Base-by-base conservation (phyloP, 1,140 invertebrate species). In the Neomicropteryx cornuta region DNA sequence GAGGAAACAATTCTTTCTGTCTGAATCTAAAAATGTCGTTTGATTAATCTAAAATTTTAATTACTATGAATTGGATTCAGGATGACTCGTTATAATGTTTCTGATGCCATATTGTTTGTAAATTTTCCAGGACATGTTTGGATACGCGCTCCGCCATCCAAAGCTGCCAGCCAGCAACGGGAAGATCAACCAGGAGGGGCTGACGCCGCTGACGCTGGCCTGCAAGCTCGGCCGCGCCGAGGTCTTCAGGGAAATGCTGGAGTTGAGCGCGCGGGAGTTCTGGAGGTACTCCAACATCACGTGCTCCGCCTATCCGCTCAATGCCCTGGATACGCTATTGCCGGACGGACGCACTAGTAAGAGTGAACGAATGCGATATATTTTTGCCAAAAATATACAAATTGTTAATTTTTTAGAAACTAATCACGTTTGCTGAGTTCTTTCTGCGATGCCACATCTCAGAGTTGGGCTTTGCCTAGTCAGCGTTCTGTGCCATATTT, bases 211-310 rank as follows among this genome's bases (percentile, higher is more conserved):
- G 13, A 97, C 94, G 0, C 71, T 99, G 18, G 92, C 96, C 38
- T 96, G 94, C 61, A 90, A 95, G 64, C 69, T 99, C 34, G 96
- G 94, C 33, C 74, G 95, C 40, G 89, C 90, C 6, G 85, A 90
- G 52, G 92, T 98, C 44, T 97, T 99, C 66, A 77, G 87, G 45
- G 95, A 98, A 69, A 98, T 99, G 87, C 73, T 99, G 53, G 95
- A 99, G 62, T 69, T 98, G 8, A 91, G 87, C 34, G 87, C 89
- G 40, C 74, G 88, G 43, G 95, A 97, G 66, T 96, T 98, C 62
- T 99, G 96, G 96, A 71, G 94, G 27, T 99, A 97, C 66, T 96
- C 91, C 50, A 97, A 98, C 56, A 97, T 98, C 49, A 97, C 91
- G n/a, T 99, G 95, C 65, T 97, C 92, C 10, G 91, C 87, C 1